Percentiles rank a stretch among this genome's conserved stretches.
Conservation (phyloP, 2,797 vertebrate species). For the Steatocranus sp. region DNA sequence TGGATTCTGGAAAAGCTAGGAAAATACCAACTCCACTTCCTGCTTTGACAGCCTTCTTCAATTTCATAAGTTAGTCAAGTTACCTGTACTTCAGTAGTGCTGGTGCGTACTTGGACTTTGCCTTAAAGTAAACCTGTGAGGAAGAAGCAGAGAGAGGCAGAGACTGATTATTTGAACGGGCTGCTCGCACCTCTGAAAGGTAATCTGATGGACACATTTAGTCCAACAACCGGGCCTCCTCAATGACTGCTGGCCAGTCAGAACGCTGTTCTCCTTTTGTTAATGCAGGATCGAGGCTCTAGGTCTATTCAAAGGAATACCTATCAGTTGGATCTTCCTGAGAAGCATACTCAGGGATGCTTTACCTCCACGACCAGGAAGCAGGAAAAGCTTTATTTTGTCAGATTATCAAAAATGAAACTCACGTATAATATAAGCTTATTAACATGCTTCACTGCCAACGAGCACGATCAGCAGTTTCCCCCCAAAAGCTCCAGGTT, state of each 20-base stretch:
- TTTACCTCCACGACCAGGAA: neutral
- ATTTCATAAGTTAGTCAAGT: neutral
- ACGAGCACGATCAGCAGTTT: neutral
- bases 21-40: neutral
- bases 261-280: neutral
- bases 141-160: neutral
- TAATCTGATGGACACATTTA: neutral
- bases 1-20: neutral
- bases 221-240: neutral
- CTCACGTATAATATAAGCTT: neutral
- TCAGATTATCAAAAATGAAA: neutral
- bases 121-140: conserved; percentile 90
- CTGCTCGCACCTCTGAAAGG: neutral
- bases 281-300: neutral
- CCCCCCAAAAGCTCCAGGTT: neutral
- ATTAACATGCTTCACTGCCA: neutral
- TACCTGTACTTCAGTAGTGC: conserved; percentile 90
- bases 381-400: neutral
- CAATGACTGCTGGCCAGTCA: neutral
- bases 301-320: neutral
- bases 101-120: conserved; percentile 90
- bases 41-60: neutral
- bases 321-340: neutral
- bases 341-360: neutral
- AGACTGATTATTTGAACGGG: neutral